Conservation (phyloP, 2,888 invertebrate genomes). For the Eustalomyia histrio region DNA sequence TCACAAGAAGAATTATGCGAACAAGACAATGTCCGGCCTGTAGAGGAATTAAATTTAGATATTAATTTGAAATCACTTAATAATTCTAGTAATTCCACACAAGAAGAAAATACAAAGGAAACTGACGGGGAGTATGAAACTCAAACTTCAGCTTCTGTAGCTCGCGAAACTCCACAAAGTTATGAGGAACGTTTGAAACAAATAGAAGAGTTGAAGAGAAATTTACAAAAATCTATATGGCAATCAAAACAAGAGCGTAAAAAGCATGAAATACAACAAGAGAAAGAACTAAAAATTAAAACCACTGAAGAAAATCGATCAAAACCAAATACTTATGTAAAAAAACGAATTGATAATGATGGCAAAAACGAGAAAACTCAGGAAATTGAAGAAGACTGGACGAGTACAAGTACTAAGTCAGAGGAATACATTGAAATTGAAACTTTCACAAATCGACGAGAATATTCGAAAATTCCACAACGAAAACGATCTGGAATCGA, state of each 20-base stretch:
- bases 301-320: neutral
- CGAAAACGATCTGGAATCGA: neutral
- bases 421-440: neutral
- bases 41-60: conserved; percentile 29
- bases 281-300: neutral
- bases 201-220: conserved; percentile 61
- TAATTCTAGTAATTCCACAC: conserved; percentile 33
- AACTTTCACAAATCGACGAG: neutral
- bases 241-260: neutral
- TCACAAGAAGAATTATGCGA: neutral
- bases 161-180: conserved; percentile 28
- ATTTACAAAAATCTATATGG: conserved; percentile 1
- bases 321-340: neutral
- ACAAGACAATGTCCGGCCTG: neutral
- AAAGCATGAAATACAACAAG: neutral
- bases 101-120: neutral
- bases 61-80: conserved; percentile 49
- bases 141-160: neutral
- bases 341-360: too few species aligned
- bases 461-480: neutral
- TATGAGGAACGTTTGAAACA: conserved; percentile 51
- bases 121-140: conserved; percentile 14
- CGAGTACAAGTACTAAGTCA: neutral
- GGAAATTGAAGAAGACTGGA: neutral
- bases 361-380: neutral